phyloP scores from a whole-genome alignment of 92 coral and sea anemone genomes.

The Phenganax stokvisi region DNA sequence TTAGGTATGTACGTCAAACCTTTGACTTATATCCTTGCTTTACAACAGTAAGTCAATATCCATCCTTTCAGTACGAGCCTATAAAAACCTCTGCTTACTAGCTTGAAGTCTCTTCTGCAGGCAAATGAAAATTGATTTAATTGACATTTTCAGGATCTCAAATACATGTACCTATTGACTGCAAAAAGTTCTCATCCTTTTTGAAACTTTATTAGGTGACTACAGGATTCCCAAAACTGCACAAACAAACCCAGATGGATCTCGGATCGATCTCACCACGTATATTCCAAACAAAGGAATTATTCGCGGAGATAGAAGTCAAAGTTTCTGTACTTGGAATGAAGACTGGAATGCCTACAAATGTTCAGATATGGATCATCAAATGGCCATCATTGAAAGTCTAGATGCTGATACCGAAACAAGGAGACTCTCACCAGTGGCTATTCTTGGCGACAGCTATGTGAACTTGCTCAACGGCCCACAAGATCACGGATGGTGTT shows the following conservation, averaged over 20 bases:
- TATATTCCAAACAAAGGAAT: conserved; percentile 85
- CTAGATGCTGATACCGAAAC: conserved; percentile 84
- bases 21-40: neutral
- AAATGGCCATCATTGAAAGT: conserved; percentile 79
- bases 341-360: conserved; percentile 76
- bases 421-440: conserved; percentile 81
- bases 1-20: conserved; percentile 46
- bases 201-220: conserved; percentile 50
- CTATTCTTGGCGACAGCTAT: conserved; percentile 63
- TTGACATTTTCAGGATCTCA: no score
- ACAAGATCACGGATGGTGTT: conserved; percentile 87
- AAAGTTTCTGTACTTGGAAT: conserved; percentile 63
- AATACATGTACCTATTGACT: neutral
- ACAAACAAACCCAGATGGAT: conserved; percentile 64
- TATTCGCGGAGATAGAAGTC: conserved; percentile 59
- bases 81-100: neutral
- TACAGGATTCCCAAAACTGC: conserved; percentile 72
- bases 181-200: neutral
- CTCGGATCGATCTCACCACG: conserved; percentile 56
- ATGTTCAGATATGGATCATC: conserved; percentile 62
- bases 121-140: no score
- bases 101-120: no score
- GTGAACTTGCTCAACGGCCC: conserved; percentile 83
- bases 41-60: neutral
- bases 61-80: neutral